Conservation (phyloP, 2,888 invertebrate species). For the Euzetes globulus region DNA sequence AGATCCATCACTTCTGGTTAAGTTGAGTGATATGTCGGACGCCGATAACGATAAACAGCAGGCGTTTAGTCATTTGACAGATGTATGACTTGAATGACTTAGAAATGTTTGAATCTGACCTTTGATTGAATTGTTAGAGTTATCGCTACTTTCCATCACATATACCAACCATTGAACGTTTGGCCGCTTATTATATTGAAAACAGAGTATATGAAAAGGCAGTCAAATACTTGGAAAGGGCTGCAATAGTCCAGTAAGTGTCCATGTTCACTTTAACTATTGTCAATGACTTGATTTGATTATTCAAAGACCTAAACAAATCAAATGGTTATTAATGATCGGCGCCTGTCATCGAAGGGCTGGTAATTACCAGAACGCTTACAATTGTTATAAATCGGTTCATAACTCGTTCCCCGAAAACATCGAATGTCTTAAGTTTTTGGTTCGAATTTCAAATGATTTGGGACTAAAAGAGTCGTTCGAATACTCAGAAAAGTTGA, state of each 20-base stretch:
- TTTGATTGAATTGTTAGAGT: background rate
- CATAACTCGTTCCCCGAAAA: constrained; percentile 88
- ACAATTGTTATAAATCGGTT: constrained; percentile 73
- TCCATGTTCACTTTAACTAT: background rate
- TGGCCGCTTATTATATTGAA: constrained; percentile 80
- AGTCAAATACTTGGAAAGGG: constrained; percentile 69
- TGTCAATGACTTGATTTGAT: background rate
- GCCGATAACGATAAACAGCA: constrained; percentile 82
- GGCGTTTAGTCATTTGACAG: constrained; percentile 72
- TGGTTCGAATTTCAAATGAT: constrained; percentile 79
- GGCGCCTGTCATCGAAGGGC: constrained; percentile 74
- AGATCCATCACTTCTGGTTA: constrained; percentile 80
- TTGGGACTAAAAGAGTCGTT: constrained; percentile 82
- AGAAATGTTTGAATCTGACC: background rate
- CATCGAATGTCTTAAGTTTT: constrained; percentile 78
- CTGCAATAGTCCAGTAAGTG: constrained; percentile 58
- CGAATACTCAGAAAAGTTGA: constrained; percentile 73
- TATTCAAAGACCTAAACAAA: constrained; percentile 59
- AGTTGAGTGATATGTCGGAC: constrained; percentile 82
- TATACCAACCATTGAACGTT: constrained; percentile 72
- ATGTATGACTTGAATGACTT: constrained; percentile 51
- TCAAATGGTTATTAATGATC: constrained; percentile 75
- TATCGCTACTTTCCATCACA: constrained; percentile 64
- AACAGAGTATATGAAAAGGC: constrained; percentile 83
- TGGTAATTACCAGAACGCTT: constrained; percentile 74